Base-by-base conservation (phyloP, 30 jellyfish, hydroid and myxozoan species). In the Aurelia aurita complex sp. Pacific region DNA sequence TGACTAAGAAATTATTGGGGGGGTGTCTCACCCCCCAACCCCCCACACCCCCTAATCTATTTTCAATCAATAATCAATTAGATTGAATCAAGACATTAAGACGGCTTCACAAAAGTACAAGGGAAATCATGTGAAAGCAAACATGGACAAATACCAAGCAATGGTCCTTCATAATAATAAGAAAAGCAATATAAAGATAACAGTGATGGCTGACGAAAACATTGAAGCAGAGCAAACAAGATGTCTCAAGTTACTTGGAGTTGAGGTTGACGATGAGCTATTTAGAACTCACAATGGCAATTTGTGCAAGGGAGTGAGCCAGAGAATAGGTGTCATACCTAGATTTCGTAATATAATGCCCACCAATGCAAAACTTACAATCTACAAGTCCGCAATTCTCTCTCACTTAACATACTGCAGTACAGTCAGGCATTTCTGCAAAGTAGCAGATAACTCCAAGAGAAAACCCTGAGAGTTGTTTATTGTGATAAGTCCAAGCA, bases 361-460 rank as follows among this genome's bases (percentile, higher is more conserved):
- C 29, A 23, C 29, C 29, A 23, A 23, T 23, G 29, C 29, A 23
- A 23, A 23, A 23, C 29, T 23, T 23, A 23, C 29, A 23, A 23
- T 23, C 29, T 23, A 23, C 29, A 23, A 23, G 29, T 23, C 29
- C 0, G 29, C 29, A 23, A 23, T 23, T 23, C 29, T 23, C 29
- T 23, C 29, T 23, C 29, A 23, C 29, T 23, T 23, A 23, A 23
- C 29, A 23, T 23, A 23, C 29, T 23, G 29, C 29, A 23, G 29
- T 23, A 23, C 29, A 23, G 29, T 23, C 79, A 38, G 59, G 79
- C 79, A 1, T 29, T 65, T 60, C 52, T 34, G 67, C 79, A 76
- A 76, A 76, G 87, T 32, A 76, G 81, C 80, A 76, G 79, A 57
- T 40, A 76, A 76, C 79, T 74, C 75, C 79, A 38, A 74, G 18